Evolutionary conservation across 2,113 vertebrate species (phyloP), one percentile per base, ranked within the genome.

Genomic region (Dasyurus viverrinus): DNA sequence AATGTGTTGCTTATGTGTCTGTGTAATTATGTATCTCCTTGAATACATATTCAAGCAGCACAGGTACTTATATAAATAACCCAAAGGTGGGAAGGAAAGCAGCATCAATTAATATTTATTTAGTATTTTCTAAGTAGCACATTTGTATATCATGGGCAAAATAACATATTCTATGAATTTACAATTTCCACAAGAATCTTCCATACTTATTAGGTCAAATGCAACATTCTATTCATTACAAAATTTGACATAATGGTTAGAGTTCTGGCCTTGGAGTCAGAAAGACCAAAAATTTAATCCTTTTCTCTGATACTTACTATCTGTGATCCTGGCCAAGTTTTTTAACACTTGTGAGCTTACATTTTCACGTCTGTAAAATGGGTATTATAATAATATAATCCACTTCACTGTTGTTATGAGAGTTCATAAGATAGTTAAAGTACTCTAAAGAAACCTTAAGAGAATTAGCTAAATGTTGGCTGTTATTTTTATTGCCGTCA

Each of bases 151-250:
- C 8, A 26, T 36, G 0, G 36, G 42, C 23, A 60, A 89, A 60
- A 84, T 89, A 76, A 89, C 36, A 92, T 47, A 47, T 57, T 89
- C 55, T 60, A 93, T 0, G 76, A 47, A 94, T 91, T 84, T 53
- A 30, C 89, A 92, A 55, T 95, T 94, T 89, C 91, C n/a, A 94
- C 36, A 95, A 50, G 93, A 91, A 90, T 92, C 92, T 93, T 93
- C 54, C 48, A 89, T 92, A 89, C 54, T 93, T 93, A 91, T 42
- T 89, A 46, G 30, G 57, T 19, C 91, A 90, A 96, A 76, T 92
- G 92, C 68, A 93, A 53, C 42, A 57, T 36, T 95, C 4, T 76
- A 76, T 76, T 76, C 12, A 16, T 14, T 76, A 76, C 11, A 76
- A 76, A 76, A 76, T 76, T 76, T 76, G 60, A 16, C 36, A 76